Conservation (phyloP, 2,888 invertebrate species). For the Mantis religiosa region DNA sequence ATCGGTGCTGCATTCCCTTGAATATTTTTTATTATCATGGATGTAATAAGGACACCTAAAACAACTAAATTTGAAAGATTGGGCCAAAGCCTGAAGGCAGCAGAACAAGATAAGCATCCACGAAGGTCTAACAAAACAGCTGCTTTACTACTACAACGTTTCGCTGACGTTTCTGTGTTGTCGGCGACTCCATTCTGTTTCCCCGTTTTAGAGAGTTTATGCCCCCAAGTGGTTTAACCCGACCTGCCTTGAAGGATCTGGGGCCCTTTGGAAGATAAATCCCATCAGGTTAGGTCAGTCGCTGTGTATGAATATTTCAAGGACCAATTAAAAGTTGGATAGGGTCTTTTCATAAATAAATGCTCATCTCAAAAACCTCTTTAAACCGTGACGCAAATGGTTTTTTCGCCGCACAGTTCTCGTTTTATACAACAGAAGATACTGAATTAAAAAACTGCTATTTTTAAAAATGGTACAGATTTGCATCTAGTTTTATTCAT, state of each 20-base stretch:
- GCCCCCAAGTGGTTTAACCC: neutral
- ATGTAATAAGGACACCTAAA: too few species aligned
- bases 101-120: too few species aligned
- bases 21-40: too few species aligned
- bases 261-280: neutral
- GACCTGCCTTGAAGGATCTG: neutral
- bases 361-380: neutral
- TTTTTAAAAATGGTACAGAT: neutral
- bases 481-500: neutral
- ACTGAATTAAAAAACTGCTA: neutral
- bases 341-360: neutral
- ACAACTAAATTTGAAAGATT: too few species aligned
- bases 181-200: neutral
- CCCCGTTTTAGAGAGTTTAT: neutral
- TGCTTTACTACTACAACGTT: neutral
- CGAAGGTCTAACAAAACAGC: too few species aligned
- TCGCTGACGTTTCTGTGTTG: neutral
- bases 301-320: neutral
- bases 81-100: too few species aligned
- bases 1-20: too few species aligned
- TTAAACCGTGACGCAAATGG: neutral
- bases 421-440: neutral
- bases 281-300: neutral
- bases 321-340: neutral
- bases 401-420: neutral